Conservation (phyloP, 2,113 vertebrate species). For the Ploceus nigricollis region DNA sequence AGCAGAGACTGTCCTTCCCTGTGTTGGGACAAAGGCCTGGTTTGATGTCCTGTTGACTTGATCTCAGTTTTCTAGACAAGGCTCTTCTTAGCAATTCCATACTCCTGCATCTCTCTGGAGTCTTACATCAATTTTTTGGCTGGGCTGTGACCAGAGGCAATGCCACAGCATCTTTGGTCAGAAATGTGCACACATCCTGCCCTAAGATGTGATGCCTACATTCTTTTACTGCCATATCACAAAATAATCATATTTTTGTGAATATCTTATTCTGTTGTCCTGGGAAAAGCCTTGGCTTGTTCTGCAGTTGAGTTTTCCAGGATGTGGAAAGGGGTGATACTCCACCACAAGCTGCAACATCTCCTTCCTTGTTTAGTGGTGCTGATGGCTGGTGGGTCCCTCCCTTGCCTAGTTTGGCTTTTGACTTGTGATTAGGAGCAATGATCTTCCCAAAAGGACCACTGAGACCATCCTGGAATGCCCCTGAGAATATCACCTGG, state of each 20-base stretch:
- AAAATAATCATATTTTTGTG: not conserved
- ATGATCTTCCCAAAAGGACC: not conserved
- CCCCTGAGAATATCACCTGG: rapidly evolving
- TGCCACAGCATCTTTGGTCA: not conserved
- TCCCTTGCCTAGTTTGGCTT: not conserved
- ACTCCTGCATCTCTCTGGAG: not conserved
- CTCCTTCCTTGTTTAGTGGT: not conserved
- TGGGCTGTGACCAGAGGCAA: not conserved
- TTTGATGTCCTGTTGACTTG: not conserved
- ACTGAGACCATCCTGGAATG: not conserved
- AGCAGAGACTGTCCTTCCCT: not conserved
- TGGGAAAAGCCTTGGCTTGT: not conserved
- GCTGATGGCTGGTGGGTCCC: not conserved
- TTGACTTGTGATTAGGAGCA: not conserved
- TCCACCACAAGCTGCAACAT: not conserved
- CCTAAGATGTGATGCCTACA: not conserved
- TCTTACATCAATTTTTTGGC: not conserved
- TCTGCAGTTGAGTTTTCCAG: not conserved
- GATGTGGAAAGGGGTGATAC: not conserved
- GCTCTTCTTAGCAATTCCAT: not conserved
- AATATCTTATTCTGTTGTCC: not conserved
- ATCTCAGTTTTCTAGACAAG: not conserved
- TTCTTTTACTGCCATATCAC: not conserved
- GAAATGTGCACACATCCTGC: not conserved
- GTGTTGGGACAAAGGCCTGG: not conserved